Base-by-base conservation (phyloP, 2,113 vertebrate genomes). In the Malurus alboscapulatus region DNA sequence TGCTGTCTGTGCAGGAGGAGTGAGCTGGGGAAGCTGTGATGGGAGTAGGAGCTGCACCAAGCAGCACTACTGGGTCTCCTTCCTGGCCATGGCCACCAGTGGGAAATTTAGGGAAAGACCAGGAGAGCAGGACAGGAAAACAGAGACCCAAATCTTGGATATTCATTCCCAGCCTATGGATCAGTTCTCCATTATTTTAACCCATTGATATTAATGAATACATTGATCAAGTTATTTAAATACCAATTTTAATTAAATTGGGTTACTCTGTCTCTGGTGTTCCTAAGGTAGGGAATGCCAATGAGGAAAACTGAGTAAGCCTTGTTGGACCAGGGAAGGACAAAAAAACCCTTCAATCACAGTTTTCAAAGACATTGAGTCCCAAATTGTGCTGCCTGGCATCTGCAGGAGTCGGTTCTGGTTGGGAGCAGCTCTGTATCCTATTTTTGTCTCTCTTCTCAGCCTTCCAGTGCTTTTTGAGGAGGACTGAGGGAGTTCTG, bases 401-500 rank as follows among this genome's bases (percentile, higher is more conserved):
- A 82, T 63, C 92, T 93, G 26, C 84, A 86, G 88, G 83, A 94
- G 63, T 58, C 14, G 12, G 34, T 61, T 48, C 72, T 80, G 68
- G 8, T 34, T 68, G 10, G 24, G 51, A 61, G 34, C 73, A 26
- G n/a, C 59, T 74, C 48, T 68, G 58, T 47, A 57, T 68, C 78
- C 91, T 80, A 36, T 66, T 93, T 86, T 78, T 90, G 21, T 67
- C 91, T 57, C 50, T 94, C 92, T 67, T 50, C 66, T 75, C 36
- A 29, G 66, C 66, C 50, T 44, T 57, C 24, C 29, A 21, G 36
- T 30, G 61, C 53, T 75, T 65, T 87, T 9, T 48, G 61, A 75
- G 82, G 63, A 67, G 72, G 8, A 12, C 1, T 67, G 48, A 78
- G 80, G 47, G 86, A 67, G 53, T 50, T 74, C 27, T 47, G 53